phyloP scores from a whole-genome alignment of 2,797 vertebrate genomes.

The Dendrocincla tyrannina region DNA sequence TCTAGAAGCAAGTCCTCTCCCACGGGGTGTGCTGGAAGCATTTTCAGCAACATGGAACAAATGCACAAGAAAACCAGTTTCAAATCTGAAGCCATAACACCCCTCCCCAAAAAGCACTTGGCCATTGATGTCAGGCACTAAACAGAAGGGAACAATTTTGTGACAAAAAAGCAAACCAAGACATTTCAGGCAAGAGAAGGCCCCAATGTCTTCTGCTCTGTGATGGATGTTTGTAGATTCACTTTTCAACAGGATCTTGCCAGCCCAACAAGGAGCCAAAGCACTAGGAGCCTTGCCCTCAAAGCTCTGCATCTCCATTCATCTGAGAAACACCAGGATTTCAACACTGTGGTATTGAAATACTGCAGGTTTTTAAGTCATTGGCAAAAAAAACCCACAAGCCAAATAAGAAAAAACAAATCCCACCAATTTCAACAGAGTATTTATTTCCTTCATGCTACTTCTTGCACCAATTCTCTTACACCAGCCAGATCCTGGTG shows the following conservation, averaged over 20 bases:
- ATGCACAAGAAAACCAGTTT: not conserved
- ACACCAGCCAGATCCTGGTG: not conserved
- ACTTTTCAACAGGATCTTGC: not conserved
- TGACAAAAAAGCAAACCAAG: not conserved
- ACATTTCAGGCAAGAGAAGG: not conserved
- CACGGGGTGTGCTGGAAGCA: not conserved
- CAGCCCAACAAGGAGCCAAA: not conserved
- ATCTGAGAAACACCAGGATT: not conserved
- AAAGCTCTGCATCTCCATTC: not conserved
- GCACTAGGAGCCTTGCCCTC: not conserved
- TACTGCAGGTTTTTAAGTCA: not conserved
- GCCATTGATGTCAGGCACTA: not conserved
- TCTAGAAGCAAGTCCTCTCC: not conserved
- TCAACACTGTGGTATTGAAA: not conserved
- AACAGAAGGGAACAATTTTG: not conserved
- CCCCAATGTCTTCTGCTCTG: not conserved
- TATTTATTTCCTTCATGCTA: not conserved
- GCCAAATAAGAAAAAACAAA: not conserved
- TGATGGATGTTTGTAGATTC: not conserved
- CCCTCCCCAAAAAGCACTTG: not conserved
- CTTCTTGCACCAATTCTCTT: not conserved
- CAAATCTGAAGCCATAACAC: not conserved
- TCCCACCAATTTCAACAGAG: not conserved
- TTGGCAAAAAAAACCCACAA: not conserved
- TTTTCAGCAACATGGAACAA: not conserved